These are phyloP conservation scores for Eucriotettix oculatus DNA, from an alignment of 2,888 invertebrate species.

Conservation along the genomic window DNA sequence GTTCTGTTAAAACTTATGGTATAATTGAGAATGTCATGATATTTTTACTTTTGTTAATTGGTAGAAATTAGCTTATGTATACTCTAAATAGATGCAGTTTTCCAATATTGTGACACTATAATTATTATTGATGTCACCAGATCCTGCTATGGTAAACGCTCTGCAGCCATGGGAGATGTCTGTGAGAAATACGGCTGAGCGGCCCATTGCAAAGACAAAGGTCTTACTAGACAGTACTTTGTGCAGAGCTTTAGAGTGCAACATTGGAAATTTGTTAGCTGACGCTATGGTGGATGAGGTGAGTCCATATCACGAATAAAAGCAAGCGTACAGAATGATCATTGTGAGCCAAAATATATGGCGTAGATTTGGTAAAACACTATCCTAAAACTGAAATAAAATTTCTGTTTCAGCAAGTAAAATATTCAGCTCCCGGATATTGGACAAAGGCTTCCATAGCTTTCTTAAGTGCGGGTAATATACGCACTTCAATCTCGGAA, in stretches of 20 bases:
- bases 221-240: slow-evolving; percentile 35
- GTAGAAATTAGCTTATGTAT: too few relatives aligned
- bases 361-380: too few relatives aligned
- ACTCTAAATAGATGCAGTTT: too few relatives aligned
- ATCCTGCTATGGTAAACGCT: slow-evolving; percentile 36
- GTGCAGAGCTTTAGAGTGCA: slow-evolving; percentile 49
- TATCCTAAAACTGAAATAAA: too few relatives aligned
- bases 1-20: too few relatives aligned
- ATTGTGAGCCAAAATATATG: too few relatives aligned
- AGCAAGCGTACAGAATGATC: too few relatives aligned
- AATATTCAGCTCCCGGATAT: slow-evolving; percentile 27
- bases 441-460: slow-evolving; percentile 55
- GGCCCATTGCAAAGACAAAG: slow-evolving; percentile 37
- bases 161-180: slow-evolving; percentile 40
- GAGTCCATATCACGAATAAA: slow-evolving; percentile 17
- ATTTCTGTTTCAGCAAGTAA: slow-evolving; percentile 26
- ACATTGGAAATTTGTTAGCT: slow-evolving; percentile 53
- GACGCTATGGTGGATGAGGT: slow-evolving; percentile 53
- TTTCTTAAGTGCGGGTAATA: slow-evolving; percentile 48
- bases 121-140: slow-evolving; percentile 22
- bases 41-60: too few relatives aligned
- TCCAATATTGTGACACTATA: too few relatives aligned
- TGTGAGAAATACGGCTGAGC: slow-evolving; percentile 37
- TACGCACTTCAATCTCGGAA: slow-evolving; percentile 43
- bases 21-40: too few relatives aligned